phyloP scores from a whole-genome alignment of 2,797 vertebrate species.

The Pelobates cultripes region DNA sequence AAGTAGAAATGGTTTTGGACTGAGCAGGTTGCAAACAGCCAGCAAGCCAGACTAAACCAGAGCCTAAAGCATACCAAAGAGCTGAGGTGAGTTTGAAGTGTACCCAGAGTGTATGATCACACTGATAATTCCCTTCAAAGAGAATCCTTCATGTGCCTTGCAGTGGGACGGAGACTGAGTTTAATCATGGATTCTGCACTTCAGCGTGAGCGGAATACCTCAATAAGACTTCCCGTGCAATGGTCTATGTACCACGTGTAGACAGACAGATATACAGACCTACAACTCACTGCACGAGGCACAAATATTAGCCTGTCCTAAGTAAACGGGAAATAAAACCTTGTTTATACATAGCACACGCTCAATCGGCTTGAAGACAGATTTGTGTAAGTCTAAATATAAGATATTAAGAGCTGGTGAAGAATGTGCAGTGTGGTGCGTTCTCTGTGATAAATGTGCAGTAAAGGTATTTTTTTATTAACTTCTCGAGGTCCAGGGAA shows the following conservation, averaged over 20 bases:
- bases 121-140: slow-evolving; percentile 37
- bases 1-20: slow-evolving; percentile 37
- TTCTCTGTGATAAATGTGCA: too few relatives aligned
- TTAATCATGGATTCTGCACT: slow-evolving; percentile 21
- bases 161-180: slow-evolving; percentile 14
- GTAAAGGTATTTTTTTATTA: too few relatives aligned
- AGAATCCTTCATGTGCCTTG: slow-evolving; percentile 13
- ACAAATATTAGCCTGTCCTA: background rate
- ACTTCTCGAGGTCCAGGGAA: too few relatives aligned
- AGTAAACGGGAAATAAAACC: slow-evolving; percentile 1
- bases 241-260: background rate
- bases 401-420: background rate
- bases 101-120: slow-evolving; percentile 9
- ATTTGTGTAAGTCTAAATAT: background rate
- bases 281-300: background rate
- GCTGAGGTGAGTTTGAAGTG: slow-evolving; percentile 37
- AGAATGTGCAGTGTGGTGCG: too few relatives aligned
- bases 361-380: slow-evolving; percentile 1
- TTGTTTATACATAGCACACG: slow-evolving; percentile 1
- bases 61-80: slow-evolving; percentile 25
- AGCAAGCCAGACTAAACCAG: background rate
- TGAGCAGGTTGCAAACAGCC: slow-evolving; percentile 34
- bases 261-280: background rate
- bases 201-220: background rate
- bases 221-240: background rate